These are phyloP conservation scores for Maccullochella peelii DNA, from an alignment of 2,113 vertebrate genomes.

Conservation along the genomic window DNA sequence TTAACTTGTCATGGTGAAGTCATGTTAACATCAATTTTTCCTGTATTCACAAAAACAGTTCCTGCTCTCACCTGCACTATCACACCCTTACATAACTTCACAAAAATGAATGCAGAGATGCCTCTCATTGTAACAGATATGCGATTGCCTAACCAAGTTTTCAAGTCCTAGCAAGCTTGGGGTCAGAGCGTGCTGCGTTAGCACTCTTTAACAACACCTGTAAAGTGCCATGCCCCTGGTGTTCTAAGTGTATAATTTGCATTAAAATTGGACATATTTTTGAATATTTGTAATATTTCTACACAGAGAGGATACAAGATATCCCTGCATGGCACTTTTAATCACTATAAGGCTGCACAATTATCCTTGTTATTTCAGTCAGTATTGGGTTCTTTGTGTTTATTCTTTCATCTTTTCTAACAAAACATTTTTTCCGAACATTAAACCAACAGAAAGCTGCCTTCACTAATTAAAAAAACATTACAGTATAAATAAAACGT, in stretches of 20 bases:
- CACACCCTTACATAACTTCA: constrained; percentile 16
- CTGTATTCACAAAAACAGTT: background rate
- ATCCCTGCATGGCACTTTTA: background rate
- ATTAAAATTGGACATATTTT: background rate
- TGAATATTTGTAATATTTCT: background rate
- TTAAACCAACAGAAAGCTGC: background rate
- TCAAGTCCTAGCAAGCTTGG: constrained; percentile 50
- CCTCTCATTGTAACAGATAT: background rate
- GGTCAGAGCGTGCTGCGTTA: constrained; percentile 39
- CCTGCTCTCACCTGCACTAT: background rate
- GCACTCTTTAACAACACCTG: constrained; percentile 47
- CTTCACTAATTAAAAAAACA: background rate
- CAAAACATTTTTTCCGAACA: too few species aligned
- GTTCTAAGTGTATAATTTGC: constrained; percentile 7
- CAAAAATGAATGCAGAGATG: constrained; percentile 27
- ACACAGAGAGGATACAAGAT: background rate
- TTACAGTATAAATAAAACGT: background rate
- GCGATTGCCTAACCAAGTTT: constrained; percentile 22
- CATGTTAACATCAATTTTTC: background rate
- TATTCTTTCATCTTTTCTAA: background rate
- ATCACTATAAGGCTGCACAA: background rate
- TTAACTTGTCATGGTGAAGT: background rate
- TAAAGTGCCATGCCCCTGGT: background rate
- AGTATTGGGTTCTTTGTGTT: background rate
- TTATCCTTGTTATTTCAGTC: background rate